Evolutionary conservation across 2,113 vertebrate genomes (phyloP).

Genomic region (Antennarius striatus): DNA sequence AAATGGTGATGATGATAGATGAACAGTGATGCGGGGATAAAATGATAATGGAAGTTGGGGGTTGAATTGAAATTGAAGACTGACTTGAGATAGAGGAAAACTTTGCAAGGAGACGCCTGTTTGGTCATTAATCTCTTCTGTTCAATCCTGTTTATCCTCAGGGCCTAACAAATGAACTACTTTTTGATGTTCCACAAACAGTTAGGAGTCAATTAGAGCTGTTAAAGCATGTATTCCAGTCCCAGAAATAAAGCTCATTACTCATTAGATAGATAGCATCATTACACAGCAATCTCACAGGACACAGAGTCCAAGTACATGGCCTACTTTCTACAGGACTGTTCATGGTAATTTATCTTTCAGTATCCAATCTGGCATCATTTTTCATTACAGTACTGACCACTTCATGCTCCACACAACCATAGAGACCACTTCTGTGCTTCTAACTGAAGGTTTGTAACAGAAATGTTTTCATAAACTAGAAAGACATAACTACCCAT

Average conservation of each 20-base stretch:
- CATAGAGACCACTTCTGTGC: conserved; percentile 8
- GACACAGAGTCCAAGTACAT: conserved; percentile 4
- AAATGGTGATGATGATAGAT: not conserved
- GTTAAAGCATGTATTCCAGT: conserved; percentile 5
- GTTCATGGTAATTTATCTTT: conserved; percentile 35
- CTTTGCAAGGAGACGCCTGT: not conserved
- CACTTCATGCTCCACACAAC: conserved; percentile 17
- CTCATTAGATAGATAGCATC: conserved; percentile 40
- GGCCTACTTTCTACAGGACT: conserved; percentile 34
- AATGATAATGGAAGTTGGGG: not conserved
- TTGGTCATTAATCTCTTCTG: conserved; percentile 33
- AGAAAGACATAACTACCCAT: too few relatives aligned
- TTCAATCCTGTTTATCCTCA: conserved; percentile 14
- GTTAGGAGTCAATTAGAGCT: conserved; percentile 10
- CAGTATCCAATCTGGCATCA: conserved; percentile 16
- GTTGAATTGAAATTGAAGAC: not conserved
- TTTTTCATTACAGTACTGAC: conserved; percentile 27
- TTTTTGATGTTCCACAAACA: conserved; percentile 21
- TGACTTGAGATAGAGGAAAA: not conserved
- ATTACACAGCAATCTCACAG: conserved; percentile 21
- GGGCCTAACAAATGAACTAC: conserved; percentile 19
- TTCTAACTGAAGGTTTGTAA: not conserved
- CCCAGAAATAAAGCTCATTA: conserved; percentile 29
- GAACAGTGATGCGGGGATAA: not conserved
- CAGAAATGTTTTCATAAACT: conserved; percentile 1